Evolutionary conservation across 2,888 invertebrate species (phyloP), one percentile per base, ranked within the genome.

Genomic region (Phytoseiulus persimilis): DNA sequence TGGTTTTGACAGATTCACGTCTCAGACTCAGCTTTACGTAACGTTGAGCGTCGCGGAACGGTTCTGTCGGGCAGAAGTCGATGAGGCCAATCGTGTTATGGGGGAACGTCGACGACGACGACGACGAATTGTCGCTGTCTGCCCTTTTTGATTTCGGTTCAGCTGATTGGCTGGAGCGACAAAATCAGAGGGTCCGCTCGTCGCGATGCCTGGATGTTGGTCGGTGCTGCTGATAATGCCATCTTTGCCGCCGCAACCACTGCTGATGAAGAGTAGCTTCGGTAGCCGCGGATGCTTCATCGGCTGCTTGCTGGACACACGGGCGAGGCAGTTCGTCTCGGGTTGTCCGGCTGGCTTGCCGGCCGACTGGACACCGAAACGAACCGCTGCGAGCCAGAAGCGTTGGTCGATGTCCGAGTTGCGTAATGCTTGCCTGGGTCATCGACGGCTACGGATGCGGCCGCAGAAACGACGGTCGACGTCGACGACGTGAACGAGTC

Each of bases 351-450:
- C 65, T 65, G 65, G 23, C 18, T 65, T 14, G 65, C 65, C 18
- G 65, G 5, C 65, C 6, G 46, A 18, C 65, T 65, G 14, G 65
- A 65, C 28, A 18, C 23, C 65, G 65, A 28, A 65, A 28, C 65
- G 65, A 65, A 65, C 9, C 65, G 65, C 39, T 39, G 39, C 65
- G 65, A 65, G 14, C 65, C 65, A 65, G 65, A 65, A 65, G 65
- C 65, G 65, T 65, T 65, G 65, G 65, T 65, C 65, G 65, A 65
- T 65, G 65, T 65, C 65, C 65, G 65, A 65, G 65, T 65, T 65
- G 65, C 65, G 65, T 65, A 65, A 65, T 65, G 65, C 65, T 18
- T 28, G 65, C 65, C 65, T 65, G 65, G 65, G 65, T 65, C 65
- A 65, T 65, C 65, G 65, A 65, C 65, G 65, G 65, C 65, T 65